Base-by-base conservation (phyloP, 2,888 invertebrate genomes). In the Tortrix viridana region DNA sequence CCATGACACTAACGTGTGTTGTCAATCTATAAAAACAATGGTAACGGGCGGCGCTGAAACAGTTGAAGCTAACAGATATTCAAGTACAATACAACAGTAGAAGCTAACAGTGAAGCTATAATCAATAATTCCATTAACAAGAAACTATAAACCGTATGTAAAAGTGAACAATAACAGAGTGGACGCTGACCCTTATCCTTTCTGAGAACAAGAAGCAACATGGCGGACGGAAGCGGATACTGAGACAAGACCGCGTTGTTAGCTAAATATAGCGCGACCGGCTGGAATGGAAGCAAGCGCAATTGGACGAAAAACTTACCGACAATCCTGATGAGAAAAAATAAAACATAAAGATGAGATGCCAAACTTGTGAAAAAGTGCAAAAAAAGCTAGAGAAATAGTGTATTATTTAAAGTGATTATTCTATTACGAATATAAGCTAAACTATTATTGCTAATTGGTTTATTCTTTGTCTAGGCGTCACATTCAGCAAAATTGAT, bases 181-280 rank as follows among this genome's bases (percentile, higher is more conserved):
- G 63, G 63, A 60, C 60, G 54, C 66, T 67, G 67, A 66, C 67
- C 65, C 57, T 61, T 49, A 61, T 68, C 64, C 59, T 32, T 60
- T 61, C 48, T 58, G 47, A 65, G 61, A 59, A 55, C 50, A 32
- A 50, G 57, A 68, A 64, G 44, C 65, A 71, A 72, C 70, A 75
- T 76, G 77, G 77, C 76, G 79, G 74, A 77, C 87, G 88, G 88
- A 88, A 87, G 81, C 86, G 81, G 83, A 81, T 74, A 75, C 74
- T 71, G 79, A 80, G 84, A 89, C 87, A 89, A 86, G 83, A 82
- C 76, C 80, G 83, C 86, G 85, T 88, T 89, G 90, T 90, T 80
- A 71, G 82, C 89, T 90, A 90, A 85, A 89, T 88, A 86, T 89
- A 90, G 88, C 82, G 65, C 72, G 63, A 72, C 68, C 69, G 70